Percentiles rank a stretch among this genome's conserved stretches.
These are phyloP conservation scores for Sturnira hondurensis DNA, from an alignment of 2,113 vertebrate species.

Conservation along the genomic window DNA sequence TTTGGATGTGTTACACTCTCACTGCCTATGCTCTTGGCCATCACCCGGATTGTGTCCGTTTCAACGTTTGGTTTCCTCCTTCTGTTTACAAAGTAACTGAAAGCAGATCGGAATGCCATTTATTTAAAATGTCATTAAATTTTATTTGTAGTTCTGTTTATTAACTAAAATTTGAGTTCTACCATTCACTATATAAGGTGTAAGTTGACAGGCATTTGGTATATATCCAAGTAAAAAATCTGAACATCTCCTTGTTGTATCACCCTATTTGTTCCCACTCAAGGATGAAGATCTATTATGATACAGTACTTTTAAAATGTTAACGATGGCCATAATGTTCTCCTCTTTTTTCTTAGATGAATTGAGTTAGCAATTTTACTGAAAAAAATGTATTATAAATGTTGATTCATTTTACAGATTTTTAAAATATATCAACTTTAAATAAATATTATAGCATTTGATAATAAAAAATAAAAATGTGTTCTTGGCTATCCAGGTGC, in stretches of 20 bases:
- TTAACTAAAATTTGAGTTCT: not conserved
- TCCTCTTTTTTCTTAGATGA: not conserved
- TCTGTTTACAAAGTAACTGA: not conserved
- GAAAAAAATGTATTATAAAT: slow-evolving; percentile 21
- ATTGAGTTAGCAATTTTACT: not conserved
- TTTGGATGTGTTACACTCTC: rapidly evolving
- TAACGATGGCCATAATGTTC: not conserved
- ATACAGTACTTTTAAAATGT: not conserved
- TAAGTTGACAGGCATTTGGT: not conserved
- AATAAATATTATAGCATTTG: not conserved
- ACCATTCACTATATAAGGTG: not conserved
- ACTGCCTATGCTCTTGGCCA: not conserved
- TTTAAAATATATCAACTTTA: not conserved
- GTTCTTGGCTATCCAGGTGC: not conserved
- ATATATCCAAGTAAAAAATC: not conserved
- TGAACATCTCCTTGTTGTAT: not conserved
- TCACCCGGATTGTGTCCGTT: not conserved
- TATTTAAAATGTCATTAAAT: not conserved
- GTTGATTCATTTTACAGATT: not conserved
- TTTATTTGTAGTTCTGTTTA: not conserved
- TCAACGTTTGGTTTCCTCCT: not conserved
- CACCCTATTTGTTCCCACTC: not conserved
- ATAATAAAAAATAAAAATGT: not conserved
- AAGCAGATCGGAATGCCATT: not conserved
- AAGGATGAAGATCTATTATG: not conserved